These are phyloP conservation scores for Anodontia alba DNA, from an alignment of 2,888 invertebrate species.

Conservation along the genomic window DNA sequence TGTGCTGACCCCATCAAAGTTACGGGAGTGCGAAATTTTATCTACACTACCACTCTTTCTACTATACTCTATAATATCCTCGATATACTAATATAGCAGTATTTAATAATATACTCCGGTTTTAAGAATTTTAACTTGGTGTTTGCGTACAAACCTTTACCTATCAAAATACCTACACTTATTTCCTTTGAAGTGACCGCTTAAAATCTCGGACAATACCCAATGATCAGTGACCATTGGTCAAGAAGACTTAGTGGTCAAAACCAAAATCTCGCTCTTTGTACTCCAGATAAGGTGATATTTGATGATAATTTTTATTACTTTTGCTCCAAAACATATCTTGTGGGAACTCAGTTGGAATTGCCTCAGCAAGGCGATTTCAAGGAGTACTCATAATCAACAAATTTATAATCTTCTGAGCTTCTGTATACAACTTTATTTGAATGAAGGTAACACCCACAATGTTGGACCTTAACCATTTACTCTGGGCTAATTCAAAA, in stretches of 20 bases:
- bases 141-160: background rate
- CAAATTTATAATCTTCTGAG: no score
- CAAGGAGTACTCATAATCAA: no score
- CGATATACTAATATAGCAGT: background rate
- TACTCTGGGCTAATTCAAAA: no score
- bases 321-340: no score
- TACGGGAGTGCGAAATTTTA: conserved; percentile 8
- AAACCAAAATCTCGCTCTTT: background rate
- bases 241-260: conserved; percentile 5
- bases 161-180: conserved; percentile 1
- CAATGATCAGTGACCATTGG: background rate
- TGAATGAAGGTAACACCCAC: no score
- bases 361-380: no score
- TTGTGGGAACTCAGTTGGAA: no score
- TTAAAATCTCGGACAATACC: conserved; percentile 12
- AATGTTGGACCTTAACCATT: no score
- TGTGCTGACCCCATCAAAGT: background rate
- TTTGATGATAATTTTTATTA: no score
- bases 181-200: conserved; percentile 53
- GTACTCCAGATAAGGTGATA: no score
- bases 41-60: background rate
- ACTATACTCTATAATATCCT: background rate
- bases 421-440: no score
- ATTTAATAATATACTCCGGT: background rate
- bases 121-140: background rate